phyloP scores from a whole-genome alignment of 2,797 vertebrate species.

The Alectoris magna region DNA sequence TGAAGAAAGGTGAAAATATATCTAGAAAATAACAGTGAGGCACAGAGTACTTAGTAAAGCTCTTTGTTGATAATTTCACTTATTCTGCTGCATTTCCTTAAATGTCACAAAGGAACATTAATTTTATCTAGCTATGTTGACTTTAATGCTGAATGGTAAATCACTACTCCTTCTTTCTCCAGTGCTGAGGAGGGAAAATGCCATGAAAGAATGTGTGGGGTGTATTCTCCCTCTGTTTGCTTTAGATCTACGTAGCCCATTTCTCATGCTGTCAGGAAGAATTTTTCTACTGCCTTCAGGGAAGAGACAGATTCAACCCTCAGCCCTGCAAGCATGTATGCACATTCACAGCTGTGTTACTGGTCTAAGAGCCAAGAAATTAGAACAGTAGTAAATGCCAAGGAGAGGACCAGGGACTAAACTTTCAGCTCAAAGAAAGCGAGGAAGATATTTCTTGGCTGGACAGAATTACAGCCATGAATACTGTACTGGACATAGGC shows the following conservation, averaged over 20 bases:
- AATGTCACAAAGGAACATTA: neutral
- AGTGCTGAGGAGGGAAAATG: neutral
- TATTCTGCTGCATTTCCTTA: neutral
- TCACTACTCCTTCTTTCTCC: neutral
- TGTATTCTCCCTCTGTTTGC: neutral
- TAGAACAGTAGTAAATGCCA: neutral
- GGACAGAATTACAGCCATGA: neutral
- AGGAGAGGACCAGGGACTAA: neutral
- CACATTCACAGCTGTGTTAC: neutral
- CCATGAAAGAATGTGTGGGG: fast-evolving
- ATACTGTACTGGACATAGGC: neutral
- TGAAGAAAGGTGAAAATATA: neutral
- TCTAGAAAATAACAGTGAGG: neutral
- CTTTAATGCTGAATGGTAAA: neutral
- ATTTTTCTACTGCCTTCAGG: neutral
- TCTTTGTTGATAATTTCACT: neutral
- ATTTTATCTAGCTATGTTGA: neutral
- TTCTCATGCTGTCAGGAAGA: neutral
- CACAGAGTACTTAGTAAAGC: neutral
- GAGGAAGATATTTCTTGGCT: neutral
- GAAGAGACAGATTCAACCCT: neutral
- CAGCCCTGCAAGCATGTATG: neutral
- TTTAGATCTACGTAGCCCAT: neutral
- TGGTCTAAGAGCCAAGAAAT: neutral
- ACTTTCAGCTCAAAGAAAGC: fast-evolving